A percentile compares a stretch with the other conserved stretches of the same genome.
These are phyloP conservation scores for Cephus pygmeus DNA, from an alignment of 2,888 invertebrate species.

Conservation along the genomic window DNA sequence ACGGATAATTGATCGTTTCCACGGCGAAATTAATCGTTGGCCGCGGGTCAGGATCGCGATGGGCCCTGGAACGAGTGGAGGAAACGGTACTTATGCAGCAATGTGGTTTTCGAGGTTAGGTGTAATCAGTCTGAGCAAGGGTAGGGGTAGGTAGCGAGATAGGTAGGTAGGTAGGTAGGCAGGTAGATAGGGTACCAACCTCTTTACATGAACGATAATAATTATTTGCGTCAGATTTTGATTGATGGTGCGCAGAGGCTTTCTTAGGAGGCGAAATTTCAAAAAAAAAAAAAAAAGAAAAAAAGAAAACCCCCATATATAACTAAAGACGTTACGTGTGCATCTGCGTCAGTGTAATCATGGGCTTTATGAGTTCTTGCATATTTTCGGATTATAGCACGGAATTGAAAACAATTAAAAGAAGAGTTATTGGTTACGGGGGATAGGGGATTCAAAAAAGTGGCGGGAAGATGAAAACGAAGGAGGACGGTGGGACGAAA, in stretches of 20 bases:
- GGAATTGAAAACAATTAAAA: too few species aligned
- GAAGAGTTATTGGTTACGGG: too few species aligned
- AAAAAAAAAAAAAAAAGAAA: too few species aligned
- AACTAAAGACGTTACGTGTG: too few species aligned
- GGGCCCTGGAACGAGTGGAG: slow-evolving; percentile 17
- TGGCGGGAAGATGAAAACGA: background rate
- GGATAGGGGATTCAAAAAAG: background rate
- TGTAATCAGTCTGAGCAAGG: background rate
- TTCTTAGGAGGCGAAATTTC: too few species aligned
- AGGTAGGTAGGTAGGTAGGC: too few species aligned
- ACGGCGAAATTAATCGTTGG: slow-evolving; percentile 29
- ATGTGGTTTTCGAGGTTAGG: slow-evolving; percentile 21
- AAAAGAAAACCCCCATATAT: too few species aligned
- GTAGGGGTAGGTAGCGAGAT: too few species aligned
- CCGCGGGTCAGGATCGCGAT: slow-evolving; percentile 26
- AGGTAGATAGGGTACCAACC: too few species aligned
- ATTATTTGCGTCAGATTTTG: slow-evolving; percentile 24
- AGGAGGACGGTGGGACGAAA: slow-evolving; percentile 6
- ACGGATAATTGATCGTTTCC: slow-evolving; percentile 23
- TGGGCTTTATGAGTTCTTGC: too few species aligned
- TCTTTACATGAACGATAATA: slow-evolving; percentile 8
- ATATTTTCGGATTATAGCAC: too few species aligned
- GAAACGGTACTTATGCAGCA: slow-evolving; percentile 22
- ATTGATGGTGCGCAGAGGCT: slow-evolving; percentile 13
- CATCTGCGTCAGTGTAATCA: too few species aligned